Conservation (phyloP, 2,888 invertebrate species). For the Sylvicola cinctus region DNA sequence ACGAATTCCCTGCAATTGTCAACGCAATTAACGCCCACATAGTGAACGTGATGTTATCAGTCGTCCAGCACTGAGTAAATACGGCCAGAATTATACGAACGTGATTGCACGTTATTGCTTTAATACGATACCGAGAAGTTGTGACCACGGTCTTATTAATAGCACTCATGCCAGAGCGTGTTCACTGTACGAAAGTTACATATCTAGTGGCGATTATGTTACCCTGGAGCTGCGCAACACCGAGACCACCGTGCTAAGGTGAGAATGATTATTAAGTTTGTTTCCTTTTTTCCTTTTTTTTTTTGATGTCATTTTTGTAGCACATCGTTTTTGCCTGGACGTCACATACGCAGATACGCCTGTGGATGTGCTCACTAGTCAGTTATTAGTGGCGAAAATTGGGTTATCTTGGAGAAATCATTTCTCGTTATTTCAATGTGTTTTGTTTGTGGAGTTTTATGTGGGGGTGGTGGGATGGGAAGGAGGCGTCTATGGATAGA, state of each 20-base stretch:
- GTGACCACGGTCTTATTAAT: slow-evolving; percentile 56
- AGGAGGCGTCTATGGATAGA: too few relatives aligned
- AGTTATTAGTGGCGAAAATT: too few relatives aligned
- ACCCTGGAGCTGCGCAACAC: slow-evolving; percentile 59
- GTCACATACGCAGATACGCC: background rate
- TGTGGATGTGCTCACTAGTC: too few relatives aligned
- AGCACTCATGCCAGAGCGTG: slow-evolving; percentile 45
- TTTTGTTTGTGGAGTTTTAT: too few relatives aligned
- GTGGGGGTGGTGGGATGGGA: too few relatives aligned
- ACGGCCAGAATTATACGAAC: slow-evolving; percentile 45
- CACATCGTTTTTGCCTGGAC: background rate
- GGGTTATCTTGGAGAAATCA: too few relatives aligned
- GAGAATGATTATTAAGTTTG: slow-evolving; percentile 14
- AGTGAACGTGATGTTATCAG: slow-evolving; percentile 23
- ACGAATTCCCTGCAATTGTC: background rate
- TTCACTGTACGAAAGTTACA: slow-evolving; percentile 58
- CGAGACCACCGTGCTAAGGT: slow-evolving; percentile 71
- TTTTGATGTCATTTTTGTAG: background rate
- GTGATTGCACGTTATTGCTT: slow-evolving; percentile 64
- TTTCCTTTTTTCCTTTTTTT: background rate
- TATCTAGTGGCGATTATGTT: slow-evolving; percentile 60
- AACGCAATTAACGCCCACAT: slow-evolving; percentile 4
- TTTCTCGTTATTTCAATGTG: too few relatives aligned
- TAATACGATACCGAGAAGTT: slow-evolving; percentile 60
- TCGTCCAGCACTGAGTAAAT: slow-evolving; percentile 22